A percentile compares a stretch with the other conserved stretches of the same genome.
These are phyloP conservation scores for Atherinosoma microstoma DNA, from an alignment of 2,797 vertebrate genomes.

Conservation along the genomic window DNA sequence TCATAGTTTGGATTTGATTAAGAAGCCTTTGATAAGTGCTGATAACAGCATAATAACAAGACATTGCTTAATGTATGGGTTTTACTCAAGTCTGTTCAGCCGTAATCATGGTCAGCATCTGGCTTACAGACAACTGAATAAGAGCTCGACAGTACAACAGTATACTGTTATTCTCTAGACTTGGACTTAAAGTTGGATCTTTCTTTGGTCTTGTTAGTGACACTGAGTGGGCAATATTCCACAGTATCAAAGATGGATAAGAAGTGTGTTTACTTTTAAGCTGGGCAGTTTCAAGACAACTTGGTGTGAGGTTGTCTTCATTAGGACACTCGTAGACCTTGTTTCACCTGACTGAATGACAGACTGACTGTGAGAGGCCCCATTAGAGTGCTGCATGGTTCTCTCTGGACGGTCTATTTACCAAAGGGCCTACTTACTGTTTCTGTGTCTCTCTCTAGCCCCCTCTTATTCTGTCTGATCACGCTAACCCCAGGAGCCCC, in stretches of 20 bases:
- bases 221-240: constrained; percentile 58
- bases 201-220: constrained; percentile 65
- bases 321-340: constrained; percentile 73
- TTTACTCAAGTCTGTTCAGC: constrained; percentile 1
- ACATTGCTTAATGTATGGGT: no score
- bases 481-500: constrained; percentile 78
- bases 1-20: no score
- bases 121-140: constrained; percentile 16
- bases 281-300: constrained; percentile 62
- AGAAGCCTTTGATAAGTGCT: no score
- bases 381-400: constrained; percentile 71
- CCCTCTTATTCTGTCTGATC: constrained; percentile 73
- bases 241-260: constrained; percentile 52
- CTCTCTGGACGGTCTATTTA: constrained; percentile 76
- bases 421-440: constrained; percentile 41
- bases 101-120: constrained; percentile 33
- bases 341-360: constrained; percentile 80
- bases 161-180: no score
- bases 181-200: constrained; percentile 47
- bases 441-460: constrained; percentile 34
- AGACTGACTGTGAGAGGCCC: constrained; percentile 73
- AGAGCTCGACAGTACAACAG: constrained; percentile 3
- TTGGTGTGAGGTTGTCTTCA: constrained; percentile 77
- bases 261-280: constrained; percentile 64
- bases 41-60: no score